These are phyloP conservation scores for Zonotrichia albicollis DNA, from an alignment of 2,797 vertebrate genomes.

Conservation along the genomic window DNA sequence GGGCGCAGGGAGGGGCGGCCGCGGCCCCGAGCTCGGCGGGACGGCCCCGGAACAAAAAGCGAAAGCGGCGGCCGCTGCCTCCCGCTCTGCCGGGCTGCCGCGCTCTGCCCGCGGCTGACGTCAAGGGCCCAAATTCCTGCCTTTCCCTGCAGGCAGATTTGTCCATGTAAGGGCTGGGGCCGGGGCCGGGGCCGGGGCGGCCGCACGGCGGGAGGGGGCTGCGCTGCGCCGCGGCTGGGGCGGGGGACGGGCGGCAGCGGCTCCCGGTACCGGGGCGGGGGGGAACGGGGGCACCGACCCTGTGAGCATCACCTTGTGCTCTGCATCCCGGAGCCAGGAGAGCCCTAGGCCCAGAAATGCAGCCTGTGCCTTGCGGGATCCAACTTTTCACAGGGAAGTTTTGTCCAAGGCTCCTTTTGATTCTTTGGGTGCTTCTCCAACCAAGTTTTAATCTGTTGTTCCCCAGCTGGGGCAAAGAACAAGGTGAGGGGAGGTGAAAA, in stretches of 20 bases:
- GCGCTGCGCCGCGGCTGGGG: background rate
- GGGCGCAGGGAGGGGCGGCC: background rate
- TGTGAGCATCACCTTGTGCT: background rate
- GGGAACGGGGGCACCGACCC: background rate
- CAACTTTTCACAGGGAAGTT: background rate
- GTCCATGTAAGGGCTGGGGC: conserved; percentile 77
- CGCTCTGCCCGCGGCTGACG: conserved; percentile 73
- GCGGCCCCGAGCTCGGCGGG: background rate
- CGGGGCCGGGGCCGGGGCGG: background rate
- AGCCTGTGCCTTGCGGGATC: background rate
- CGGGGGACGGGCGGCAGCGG: background rate
- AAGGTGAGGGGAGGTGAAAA: background rate
- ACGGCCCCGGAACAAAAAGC: conserved; percentile 68
- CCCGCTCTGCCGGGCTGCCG: conserved; percentile 22
- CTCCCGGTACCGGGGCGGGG: background rate
- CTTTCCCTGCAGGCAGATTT: conserved; percentile 75
- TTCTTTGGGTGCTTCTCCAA: background rate
- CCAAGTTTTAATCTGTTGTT: background rate
- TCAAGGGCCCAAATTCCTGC: conserved; percentile 77
- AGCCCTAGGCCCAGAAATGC: background rate
- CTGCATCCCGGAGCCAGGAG: background rate
- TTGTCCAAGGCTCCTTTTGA: background rate
- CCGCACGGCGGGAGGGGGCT: background rate
- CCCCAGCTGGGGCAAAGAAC: fast-evolving
- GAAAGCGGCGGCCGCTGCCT: conserved; percentile 65